Evolutionary conservation across 2,797 vertebrate species (phyloP).

Genomic region (Trachops cirrhosus): DNA sequence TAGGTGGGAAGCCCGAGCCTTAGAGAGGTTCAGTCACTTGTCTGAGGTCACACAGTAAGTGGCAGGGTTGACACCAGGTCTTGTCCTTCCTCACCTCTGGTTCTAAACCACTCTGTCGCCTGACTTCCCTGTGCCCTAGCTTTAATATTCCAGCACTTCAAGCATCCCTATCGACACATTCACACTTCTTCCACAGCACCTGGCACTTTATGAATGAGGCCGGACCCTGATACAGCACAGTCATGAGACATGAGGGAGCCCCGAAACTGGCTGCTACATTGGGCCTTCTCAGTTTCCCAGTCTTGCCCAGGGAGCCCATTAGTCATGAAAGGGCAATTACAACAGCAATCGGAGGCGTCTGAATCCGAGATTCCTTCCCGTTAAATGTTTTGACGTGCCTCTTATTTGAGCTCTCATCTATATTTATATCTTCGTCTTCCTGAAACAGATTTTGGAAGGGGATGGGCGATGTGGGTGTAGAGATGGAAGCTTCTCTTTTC

Average conservation of each 20-base stretch:
- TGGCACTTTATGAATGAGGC: background rate
- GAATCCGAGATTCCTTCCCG: conserved; percentile 44
- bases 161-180: fast-evolving
- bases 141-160: background rate
- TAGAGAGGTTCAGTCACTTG: background rate
- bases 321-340: conserved; percentile 15
- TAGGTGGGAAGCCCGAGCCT: background rate
- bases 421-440: conserved; percentile 47
- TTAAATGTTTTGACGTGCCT: conserved; percentile 62
- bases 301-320: background rate
- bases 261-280: background rate
- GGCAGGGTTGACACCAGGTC: background rate
- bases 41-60: background rate
- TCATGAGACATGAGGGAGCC: fast-evolving
- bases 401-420: conserved; percentile 37
- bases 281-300: background rate
- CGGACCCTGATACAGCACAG: background rate
- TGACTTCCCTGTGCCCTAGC: background rate
- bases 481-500: conserved; percentile 18
- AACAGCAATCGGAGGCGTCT: background rate
- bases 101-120: background rate
- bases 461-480: background rate
- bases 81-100: background rate
- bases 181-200: background rate
- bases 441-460: conserved; percentile 55